Evolutionary conservation across 2,888 invertebrate species (phyloP), one percentile per base, ranked within the genome.

Genomic region (Rhabditophanes sp.): DNA sequence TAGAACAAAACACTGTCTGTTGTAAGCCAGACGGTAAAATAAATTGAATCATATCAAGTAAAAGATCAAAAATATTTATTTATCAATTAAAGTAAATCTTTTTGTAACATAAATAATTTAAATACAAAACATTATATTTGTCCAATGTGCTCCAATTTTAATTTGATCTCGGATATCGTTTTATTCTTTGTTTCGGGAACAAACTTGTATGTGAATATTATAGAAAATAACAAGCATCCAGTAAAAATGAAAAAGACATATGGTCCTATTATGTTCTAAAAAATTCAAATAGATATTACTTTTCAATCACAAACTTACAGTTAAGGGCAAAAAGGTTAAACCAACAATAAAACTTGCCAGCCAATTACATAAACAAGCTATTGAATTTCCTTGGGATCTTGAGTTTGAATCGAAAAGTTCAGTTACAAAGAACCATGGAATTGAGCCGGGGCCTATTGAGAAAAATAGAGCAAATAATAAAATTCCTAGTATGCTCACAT

Each of bases 211-310:
- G 88, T 87, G 76, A 93, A 90, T 73, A 84, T 79, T 82, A 87
- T 87, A 76, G 88, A 88, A 72, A 85, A 77, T 66, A 83, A 83
- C 72, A 93, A 77, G 72, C 85, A 80, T 69, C 78, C 81, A 73
- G 85, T 85, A 76, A 93, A 93, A 70, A 88, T 84, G 75, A 90
- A 80, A 77, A 90, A 90, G 71, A 84, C 84, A 74, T 85, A 90
- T 74, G 85, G 84, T 70, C 82, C 75, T 33, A 81, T 62, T 0
- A 66, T 9, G 23, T 48, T 42, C 53, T 55, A 37, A 25, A 51
- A 38, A 8, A 19, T 8, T 2, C 8, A 30, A 29, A 39, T 8
- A 8, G 16, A 27, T 12, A 25, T 15, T 15, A 14, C 25, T 25
- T 25, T 24, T 25, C 15, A 22, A 22, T 9, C 8, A 9, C n/a